Evolutionary conservation across 2,888 invertebrate species (phyloP).

Genomic region (Plagodis dolabraria): DNA sequence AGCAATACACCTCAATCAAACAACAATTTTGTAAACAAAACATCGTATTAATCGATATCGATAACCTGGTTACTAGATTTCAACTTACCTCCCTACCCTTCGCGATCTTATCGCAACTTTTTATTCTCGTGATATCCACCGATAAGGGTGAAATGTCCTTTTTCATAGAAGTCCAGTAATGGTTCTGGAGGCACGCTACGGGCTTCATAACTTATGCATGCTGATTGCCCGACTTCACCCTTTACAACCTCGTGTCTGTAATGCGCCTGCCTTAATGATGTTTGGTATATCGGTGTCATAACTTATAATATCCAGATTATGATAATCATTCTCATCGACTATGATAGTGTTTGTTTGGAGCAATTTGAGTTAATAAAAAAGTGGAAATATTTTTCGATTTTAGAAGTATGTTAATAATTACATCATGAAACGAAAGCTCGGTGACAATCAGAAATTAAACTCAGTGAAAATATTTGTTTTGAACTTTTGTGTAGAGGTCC

Average conservation of each 20-base stretch:
- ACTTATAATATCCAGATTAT: conserved; percentile 1
- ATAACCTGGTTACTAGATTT: neutral
- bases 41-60: conserved; percentile 34
- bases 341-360: neutral
- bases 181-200: conserved; percentile 77
- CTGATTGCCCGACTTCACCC: conserved; percentile 78
- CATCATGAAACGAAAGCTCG: too few species aligned
- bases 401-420: too few species aligned
- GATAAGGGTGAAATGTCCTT: conserved; percentile 83
- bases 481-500: too few species aligned
- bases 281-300: conserved; percentile 13
- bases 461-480: too few species aligned
- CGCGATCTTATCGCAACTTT: conserved; percentile 79
- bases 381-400: too few species aligned
- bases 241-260: conserved; percentile 60
- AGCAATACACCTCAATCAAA: too few species aligned
- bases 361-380: too few species aligned
- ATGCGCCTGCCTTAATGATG: conserved; percentile 36
- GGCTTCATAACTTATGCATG: conserved; percentile 80
- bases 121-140: conserved; percentile 83
- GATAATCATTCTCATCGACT: neutral
- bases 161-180: conserved; percentile 83
- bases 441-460: too few species aligned
- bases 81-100: conserved; percentile 39
- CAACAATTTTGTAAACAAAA: too few species aligned